Evolutionary conservation across 2,888 invertebrate species (phyloP), one percentile per base, ranked within the genome.

Genomic region (Drosophila neonasuta): DNA sequence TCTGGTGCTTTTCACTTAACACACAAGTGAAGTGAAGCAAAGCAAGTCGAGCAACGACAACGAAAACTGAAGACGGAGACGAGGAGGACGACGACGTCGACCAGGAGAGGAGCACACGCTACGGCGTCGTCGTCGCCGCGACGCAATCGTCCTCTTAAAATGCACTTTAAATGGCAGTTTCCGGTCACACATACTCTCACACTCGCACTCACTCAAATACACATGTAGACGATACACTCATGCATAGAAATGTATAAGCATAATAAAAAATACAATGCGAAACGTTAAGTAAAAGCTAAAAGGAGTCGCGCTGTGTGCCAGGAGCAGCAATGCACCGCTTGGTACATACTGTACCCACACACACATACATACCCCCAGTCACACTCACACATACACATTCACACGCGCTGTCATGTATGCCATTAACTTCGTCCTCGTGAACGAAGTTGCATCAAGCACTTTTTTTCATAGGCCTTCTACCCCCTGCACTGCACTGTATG

Each of bases 91-190:
- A 30, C 30, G 7, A 55, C 36, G 60, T 58, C 58, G 73, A 72
- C 57, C 36, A 36, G 36, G n/a, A 36, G 71, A 60, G 44, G 30
- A 60, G 60, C 61, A 61, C 61, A 62, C 60, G 69, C 64, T 60
- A 65, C 66, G 59, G 49, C 15, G 13, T 44, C 58, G 63, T 67
- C 72, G 63, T 67, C 72, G 54, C 61, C 60, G 71, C 78, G 69
- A 70, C 72, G 75, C 72, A 75, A 67, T 74, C 81, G 81, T 79
- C 79, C 76, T 83, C 81, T 77, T 77, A 84, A 86, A 87, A 88
- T 88, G 88, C 88, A 88, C 87, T 85, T 87, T 89, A 86, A 89
- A 89, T 89, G 89, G 86, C 89, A 87, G 89, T 88, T 89, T 88
- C 88, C 88, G 88, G 89, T 88, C 85, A 73, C 84, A 78, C 64